Conservation (phyloP, 2,113 vertebrate genomes). For the Glareola pratincola region DNA sequence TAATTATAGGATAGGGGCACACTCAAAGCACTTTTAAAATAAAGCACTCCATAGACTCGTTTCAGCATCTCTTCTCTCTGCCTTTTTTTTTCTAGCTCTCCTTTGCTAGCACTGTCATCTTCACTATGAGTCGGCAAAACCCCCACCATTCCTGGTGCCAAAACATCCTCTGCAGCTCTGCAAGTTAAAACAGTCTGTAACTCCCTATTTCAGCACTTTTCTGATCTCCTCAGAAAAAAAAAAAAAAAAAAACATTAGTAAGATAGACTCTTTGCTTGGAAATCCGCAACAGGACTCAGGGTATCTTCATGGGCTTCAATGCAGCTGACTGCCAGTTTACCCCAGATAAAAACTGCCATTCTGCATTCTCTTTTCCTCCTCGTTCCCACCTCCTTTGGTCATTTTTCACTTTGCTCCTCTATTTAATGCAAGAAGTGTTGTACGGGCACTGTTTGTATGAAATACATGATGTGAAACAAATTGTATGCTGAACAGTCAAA, state of each 20-base stretch:
- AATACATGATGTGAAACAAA: neutral
- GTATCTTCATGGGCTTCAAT: neutral
- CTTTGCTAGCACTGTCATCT: neutral
- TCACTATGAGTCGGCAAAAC: neutral
- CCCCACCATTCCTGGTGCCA: neutral
- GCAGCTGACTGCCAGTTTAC: neutral
- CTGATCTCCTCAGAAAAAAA: neutral
- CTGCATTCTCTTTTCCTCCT: neutral
- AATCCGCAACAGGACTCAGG: neutral
- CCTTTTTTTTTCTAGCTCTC: neutral
- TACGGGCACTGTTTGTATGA: neutral
- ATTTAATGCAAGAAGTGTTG: neutral
- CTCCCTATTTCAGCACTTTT: conserved; percentile 21
- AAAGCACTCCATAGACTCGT: neutral
- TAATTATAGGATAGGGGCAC: neutral
- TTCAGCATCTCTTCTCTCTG: neutral
- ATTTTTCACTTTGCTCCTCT: neutral
- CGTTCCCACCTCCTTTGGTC: neutral
- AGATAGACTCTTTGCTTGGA: neutral
- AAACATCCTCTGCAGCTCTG: conserved; percentile 13
- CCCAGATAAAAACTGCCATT: neutral
- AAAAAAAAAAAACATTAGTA: neutral
- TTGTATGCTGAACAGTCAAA: neutral
- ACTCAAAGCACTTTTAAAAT: neutral
- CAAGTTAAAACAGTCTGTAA: neutral